These are phyloP conservation scores for Resseliella maxima DNA, from an alignment of 2,888 invertebrate genomes.

Conservation along the genomic window DNA sequence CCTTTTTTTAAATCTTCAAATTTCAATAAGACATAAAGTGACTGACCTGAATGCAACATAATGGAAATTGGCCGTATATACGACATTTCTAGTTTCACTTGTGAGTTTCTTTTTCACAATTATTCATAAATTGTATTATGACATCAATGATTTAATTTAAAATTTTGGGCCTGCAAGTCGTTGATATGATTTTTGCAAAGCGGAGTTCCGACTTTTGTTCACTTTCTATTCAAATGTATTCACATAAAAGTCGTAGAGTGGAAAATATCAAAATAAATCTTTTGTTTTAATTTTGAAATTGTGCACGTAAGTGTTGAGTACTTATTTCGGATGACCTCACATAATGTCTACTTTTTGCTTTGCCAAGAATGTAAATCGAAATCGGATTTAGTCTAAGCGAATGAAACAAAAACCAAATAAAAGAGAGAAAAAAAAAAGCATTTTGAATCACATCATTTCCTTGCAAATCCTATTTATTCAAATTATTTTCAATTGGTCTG, in stretches of 20 bases:
- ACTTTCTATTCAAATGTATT: not conserved
- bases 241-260: not conserved
- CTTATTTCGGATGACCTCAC: constrained; percentile 20
- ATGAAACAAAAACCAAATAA: not conserved
- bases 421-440: not conserved
- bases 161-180: not conserved
- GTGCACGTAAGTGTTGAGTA: not conserved
- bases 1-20: too few species aligned
- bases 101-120: not conserved
- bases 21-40: too few species aligned
- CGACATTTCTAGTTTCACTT: not conserved
- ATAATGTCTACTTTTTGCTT: not conserved
- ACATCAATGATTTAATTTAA: not conserved
- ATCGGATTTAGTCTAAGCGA: not conserved
- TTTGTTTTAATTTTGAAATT: not conserved
- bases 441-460: not conserved
- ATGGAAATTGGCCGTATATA: too few species aligned
- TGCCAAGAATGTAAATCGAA: not conserved
- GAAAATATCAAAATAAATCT: constrained; percentile 24
- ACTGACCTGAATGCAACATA: too few species aligned
- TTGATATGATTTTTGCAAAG: not conserved
- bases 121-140: not conserved
- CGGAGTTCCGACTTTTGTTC: not conserved
- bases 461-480: not conserved
- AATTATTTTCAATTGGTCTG: constrained; percentile 32